Base-by-base conservation (phyloP, 1,140 invertebrate species). In the Lineus longissimus region DNA sequence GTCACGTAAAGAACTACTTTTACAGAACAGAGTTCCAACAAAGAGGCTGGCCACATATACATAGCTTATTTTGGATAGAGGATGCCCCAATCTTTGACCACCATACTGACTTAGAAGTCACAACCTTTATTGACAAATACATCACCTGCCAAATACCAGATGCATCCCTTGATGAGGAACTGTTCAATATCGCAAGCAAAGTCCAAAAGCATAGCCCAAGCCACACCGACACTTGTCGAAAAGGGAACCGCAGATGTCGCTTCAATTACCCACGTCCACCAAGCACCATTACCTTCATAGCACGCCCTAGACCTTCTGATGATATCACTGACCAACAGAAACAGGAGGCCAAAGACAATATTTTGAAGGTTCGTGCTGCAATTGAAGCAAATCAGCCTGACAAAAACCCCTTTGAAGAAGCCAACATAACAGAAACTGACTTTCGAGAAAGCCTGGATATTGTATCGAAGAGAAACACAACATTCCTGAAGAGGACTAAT, bases 61-160 rank as follows among this genome's bases (percentile, higher is more conserved):
- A 57, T 57, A 72, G 78, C 45, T 62, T 84, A 2, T 31, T 79
- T 17, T 84, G 82, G 80, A 63, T 81, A 1, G 63, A 57, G 27
- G 55, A 57, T 57, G 55, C 55, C 17, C 55, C 55, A 11, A 57
- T 29, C n/a, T 31, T 33, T 22, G 55, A 33, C n/a, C 7, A 19
- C 4, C n/a, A 25, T 25, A 27, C 17, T n/a, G 23, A 25, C 23
- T 17, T 27, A 11, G 55, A 57, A 7, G 55, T 57, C 15, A 31
- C 30, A 22, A 29, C 33, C 15, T 57, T 57, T 25, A 33, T 57
- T 29, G 55, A 57, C 30, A 27, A 57, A 19, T 57, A 57, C 27
- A 31, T 57, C 6, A 9, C 55, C 19, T 57, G 55, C 30, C 4
- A 57, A 7, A 22, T 57, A 25, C 47, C 47, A 4, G 47, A 51